Evolutionary conservation across 2,113 vertebrate species (phyloP).

Genomic region (Cynocephalus volans): DNA sequence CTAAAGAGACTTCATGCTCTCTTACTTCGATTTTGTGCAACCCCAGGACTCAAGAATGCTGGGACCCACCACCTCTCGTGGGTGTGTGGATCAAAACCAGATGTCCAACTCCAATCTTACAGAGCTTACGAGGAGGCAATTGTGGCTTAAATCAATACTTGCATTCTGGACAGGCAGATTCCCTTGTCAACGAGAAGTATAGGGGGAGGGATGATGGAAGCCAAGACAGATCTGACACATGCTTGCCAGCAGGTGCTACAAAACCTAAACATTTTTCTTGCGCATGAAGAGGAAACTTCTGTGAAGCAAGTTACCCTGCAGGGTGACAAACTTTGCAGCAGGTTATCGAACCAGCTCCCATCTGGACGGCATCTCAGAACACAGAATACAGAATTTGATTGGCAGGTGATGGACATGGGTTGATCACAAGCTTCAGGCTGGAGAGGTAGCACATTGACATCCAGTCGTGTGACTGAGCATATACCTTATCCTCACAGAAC

Average conservation of each 20-base stretch:
- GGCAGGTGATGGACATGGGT: neutral
- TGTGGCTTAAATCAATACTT: conserved; percentile 77
- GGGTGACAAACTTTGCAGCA: conserved; percentile 37
- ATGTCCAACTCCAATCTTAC: conserved; percentile 63
- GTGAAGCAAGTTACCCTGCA: conserved; percentile 41
- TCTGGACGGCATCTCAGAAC: conserved; percentile 54
- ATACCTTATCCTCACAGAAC: neutral
- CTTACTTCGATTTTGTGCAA: neutral
- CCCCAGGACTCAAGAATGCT: conserved; percentile 48
- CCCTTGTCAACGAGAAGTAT: conserved; percentile 70
- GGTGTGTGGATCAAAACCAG: conserved; percentile 79
- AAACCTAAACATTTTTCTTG: conserved; percentile 77
- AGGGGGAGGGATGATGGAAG: neutral
- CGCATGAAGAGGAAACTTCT: conserved; percentile 58
- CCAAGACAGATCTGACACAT: conserved; percentile 70
- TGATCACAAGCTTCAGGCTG: neutral
- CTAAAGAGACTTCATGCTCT: neutral
- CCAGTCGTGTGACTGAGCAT: neutral
- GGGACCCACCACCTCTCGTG: conserved; percentile 63
- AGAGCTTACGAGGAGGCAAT: conserved; percentile 75
- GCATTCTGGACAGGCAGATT: conserved; percentile 71
- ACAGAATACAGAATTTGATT: conserved; percentile 18
- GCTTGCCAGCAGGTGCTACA: conserved; percentile 77
- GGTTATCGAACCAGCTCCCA: neutral
- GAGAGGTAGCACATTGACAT: neutral